Evolutionary conservation across 2,113 vertebrate species (phyloP).

Genomic region (Brachirus orientalis): DNA sequence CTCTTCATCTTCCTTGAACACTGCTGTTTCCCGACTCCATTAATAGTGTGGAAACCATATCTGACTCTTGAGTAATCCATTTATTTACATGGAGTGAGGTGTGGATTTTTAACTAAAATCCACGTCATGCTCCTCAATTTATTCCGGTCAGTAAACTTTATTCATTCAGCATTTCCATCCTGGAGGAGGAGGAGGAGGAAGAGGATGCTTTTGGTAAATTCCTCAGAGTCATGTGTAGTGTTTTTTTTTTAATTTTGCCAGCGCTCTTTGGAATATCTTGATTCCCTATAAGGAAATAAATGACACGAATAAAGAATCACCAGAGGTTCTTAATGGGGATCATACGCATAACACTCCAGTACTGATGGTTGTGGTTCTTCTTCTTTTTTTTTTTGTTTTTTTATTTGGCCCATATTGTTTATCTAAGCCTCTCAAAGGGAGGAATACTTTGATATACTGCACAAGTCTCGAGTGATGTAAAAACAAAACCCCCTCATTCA

Average conservation of each 20-base stretch:
- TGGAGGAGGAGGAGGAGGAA: too few relatives aligned
- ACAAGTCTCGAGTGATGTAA: constrained; percentile 1
- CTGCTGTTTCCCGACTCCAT: not conserved
- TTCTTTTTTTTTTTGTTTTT: too few relatives aligned
- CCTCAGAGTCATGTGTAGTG: constrained; percentile 6
- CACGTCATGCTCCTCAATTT: constrained; percentile 12
- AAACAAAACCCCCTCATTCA: constrained; percentile 38
- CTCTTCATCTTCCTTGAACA: not conserved
- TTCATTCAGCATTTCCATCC: constrained; percentile 32
- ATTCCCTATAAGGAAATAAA: constrained; percentile 63
- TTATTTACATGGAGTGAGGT: constrained; percentile 9
- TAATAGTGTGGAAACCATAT: constrained; percentile 8
- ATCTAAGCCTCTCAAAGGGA: constrained; percentile 15
- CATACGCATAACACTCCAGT: too few relatives aligned
- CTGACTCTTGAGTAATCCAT: constrained; percentile 28
- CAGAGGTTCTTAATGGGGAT: constrained; percentile 27
- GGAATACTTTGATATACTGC: constrained; percentile 34
- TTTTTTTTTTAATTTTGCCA: constrained; percentile 21
- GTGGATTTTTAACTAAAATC: constrained; percentile 5
- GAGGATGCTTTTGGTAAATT: constrained; percentile 5
- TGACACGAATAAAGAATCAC: constrained; percentile 47
- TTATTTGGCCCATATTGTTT: constrained; percentile 53
- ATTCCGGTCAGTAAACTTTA: constrained; percentile 17
- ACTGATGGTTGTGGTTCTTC: too few relatives aligned
- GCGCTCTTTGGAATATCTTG: constrained; percentile 11